A percentile compares a stretch with the other conserved stretches of the same genome.
Conservation (phyloP, 2,888 invertebrate species). For the Phengaris arion region DNA sequence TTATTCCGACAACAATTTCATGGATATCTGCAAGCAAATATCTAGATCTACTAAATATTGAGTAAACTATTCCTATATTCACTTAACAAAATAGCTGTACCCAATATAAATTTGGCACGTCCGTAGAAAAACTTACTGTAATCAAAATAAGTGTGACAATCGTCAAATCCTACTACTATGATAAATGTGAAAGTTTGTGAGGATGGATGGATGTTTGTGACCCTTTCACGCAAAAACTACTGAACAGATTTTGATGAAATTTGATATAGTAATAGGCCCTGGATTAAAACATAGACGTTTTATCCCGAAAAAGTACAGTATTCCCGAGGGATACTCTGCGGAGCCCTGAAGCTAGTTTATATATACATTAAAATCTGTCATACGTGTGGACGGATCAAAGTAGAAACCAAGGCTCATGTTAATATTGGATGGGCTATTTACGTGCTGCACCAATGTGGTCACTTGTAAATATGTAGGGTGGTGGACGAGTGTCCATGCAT, state of each 20-base stretch:
- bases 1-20: neutral
- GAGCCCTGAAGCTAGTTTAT: neutral
- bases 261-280: too few relatives aligned
- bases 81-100: neutral
- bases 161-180: too few relatives aligned
- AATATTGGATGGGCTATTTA: constrained; percentile 29
- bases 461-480: constrained; percentile 60
- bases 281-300: too few relatives aligned
- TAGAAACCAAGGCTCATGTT: constrained; percentile 30
- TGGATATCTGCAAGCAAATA: neutral
- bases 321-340: too few relatives aligned
- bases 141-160: too few relatives aligned
- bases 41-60: neutral
- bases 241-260: too few relatives aligned
- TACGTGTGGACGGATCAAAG: neutral
- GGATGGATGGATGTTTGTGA: too few relatives aligned
- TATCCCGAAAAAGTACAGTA: neutral
- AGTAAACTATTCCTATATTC: neutral
- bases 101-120: too few relatives aligned
- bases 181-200: too few relatives aligned
- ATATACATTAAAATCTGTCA: neutral
- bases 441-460: constrained; percentile 47
- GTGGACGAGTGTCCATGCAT: constrained; percentile 55
- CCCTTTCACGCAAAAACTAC: too few relatives aligned
- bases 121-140: too few relatives aligned